Base-by-base conservation (phyloP, 2,797 vertebrate species). In the Tenualosa thibaudeaui region DNA sequence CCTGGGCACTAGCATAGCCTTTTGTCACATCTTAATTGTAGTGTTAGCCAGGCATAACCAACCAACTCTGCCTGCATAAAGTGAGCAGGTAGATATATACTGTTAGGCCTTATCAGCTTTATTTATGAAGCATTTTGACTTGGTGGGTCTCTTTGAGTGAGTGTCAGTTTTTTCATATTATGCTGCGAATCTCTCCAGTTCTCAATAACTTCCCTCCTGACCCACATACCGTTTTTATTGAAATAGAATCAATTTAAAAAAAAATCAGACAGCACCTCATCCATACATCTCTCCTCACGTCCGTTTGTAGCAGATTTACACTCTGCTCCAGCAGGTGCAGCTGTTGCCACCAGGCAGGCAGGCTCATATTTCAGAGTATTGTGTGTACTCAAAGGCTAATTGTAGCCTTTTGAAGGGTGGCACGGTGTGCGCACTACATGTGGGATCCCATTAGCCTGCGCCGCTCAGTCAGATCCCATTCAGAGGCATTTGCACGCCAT, bases 401-500 rank as follows among this genome's bases (percentile, higher is more conserved):
- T 86, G 37, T 85, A 54, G 49, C 89, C 92, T 91, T 92, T 89
- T 88, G 88, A 90, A 89, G 90, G 90, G 89, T 88, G 89, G 92
- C 92, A 91, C 88, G 89, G 91, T 88, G 85, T 81, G 84, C 83
- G 88, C 91, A 88, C 93, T 89, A 89, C 93, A 92, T 91, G 91
- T 92, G 89, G 92, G 89, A 86, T 91, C 88, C 85, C 89, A 92
- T 93, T 92, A 93, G 91, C 90, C 68, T 51, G 26, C 37, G 68
- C 37, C 5, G 68, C 68, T 40, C 68, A 81, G 84, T 81, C 82
- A 65, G 88, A 62, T 83, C 82, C 85, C 84, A 85, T 85, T 88
- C 84, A 82, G 46, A 82, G 81, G 37, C 82, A 83, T 83, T 81
- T 62, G 40, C 40, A 81, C 86, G 51, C 60, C 83, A 83, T 86